phyloP scores from a whole-genome alignment of 2,797 vertebrate species.

The Melopsittacus undulatus region DNA sequence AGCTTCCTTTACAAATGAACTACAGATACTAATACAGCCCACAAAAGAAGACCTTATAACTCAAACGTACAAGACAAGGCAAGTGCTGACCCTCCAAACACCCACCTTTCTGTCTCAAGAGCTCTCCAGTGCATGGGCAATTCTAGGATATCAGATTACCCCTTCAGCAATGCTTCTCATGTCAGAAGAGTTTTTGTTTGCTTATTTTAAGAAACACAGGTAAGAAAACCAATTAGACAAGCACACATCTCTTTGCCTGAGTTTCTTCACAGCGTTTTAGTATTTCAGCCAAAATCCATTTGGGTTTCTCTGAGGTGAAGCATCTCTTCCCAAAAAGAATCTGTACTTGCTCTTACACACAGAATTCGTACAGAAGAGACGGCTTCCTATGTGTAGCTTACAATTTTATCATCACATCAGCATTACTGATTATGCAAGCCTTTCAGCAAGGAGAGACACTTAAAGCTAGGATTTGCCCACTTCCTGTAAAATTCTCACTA shows the following conservation, averaged over 20 bases:
- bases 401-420: background rate
- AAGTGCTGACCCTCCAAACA: background rate
- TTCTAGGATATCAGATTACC: background rate
- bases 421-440: background rate
- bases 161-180: background rate
- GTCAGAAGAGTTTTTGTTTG: background rate
- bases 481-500: background rate
- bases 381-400: background rate
- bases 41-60: background rate
- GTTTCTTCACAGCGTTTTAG: background rate
- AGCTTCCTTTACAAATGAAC: background rate
- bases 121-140: background rate
- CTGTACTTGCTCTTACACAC: background rate
- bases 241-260: background rate
- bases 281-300: background rate
- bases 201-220: background rate
- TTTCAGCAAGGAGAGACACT: background rate
- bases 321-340: background rate
- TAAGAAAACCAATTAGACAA: background rate
- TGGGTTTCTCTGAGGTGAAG: background rate
- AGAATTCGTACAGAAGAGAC: background rate
- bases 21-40: background rate
- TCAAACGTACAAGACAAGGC: background rate
- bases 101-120: background rate
- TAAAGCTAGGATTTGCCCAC: background rate